phyloP scores from a whole-genome alignment of 2,113 vertebrate genomes.

The Sylvia atricapilla region DNA sequence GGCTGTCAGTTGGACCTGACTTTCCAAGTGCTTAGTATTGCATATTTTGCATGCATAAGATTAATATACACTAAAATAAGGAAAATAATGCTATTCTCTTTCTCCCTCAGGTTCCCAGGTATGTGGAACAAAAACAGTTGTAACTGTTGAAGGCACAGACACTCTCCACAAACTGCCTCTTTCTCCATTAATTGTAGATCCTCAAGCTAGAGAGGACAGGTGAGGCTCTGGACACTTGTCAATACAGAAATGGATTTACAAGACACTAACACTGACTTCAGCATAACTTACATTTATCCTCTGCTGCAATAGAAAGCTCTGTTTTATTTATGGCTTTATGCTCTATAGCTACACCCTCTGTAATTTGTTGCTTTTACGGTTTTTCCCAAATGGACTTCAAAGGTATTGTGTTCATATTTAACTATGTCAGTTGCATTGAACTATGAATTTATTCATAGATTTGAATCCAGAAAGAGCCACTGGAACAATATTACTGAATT shows the following conservation, averaged over 20 bases:
- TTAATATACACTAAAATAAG: background rate
- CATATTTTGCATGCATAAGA: background rate
- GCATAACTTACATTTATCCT: background rate
- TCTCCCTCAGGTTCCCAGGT: slow-evolving; percentile 23
- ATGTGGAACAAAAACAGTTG: slow-evolving; percentile 18
- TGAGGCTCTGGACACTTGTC: background rate
- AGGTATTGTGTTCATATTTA: background rate
- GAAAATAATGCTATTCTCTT: background rate
- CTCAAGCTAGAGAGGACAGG: background rate
- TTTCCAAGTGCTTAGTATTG: background rate
- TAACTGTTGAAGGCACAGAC: slow-evolving; percentile 47
- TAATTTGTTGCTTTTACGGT: background rate
- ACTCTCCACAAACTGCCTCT: slow-evolving; percentile 17
- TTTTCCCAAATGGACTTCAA: background rate
- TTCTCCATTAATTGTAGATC: slow-evolving; percentile 19
- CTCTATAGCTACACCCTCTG: background rate
- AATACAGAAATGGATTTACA: background rate
- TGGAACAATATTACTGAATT: background rate
- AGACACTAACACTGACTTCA: background rate
- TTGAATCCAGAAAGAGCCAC: background rate
- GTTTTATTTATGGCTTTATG: background rate
- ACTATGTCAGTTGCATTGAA: background rate
- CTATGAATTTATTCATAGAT: background rate
- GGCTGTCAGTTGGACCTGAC: background rate
- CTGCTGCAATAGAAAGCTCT: background rate